Evolutionary conservation across 2,113 vertebrate genomes (phyloP).

Genomic region (Melanerpes aurifrons): DNA sequence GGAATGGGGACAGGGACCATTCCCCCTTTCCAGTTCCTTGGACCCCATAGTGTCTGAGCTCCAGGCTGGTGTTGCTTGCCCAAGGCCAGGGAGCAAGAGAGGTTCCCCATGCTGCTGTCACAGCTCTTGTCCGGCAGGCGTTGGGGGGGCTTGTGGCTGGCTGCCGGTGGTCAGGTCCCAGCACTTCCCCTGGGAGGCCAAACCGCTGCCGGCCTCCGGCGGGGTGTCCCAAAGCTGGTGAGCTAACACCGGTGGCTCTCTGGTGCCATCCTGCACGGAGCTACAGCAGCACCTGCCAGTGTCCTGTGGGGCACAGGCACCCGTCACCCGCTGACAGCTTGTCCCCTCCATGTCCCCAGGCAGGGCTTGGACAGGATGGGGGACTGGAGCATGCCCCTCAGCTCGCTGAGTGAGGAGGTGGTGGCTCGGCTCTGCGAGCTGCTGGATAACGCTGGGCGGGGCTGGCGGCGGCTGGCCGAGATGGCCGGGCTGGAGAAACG

Average conservation of each 20-base stretch:
- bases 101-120: neutral
- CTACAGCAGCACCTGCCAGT: neutral
- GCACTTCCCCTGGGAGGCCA: neutral
- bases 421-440: conserved; percentile 74
- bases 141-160: neutral
- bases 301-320: rapidly evolving
- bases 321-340: neutral
- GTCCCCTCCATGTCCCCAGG: neutral
- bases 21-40: neutral
- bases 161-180: neutral
- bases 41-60: rapidly evolving
- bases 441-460: conserved; percentile 78
- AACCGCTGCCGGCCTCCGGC: neutral
- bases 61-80: neutral
- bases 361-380: conserved; percentile 56
- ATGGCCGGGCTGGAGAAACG: conserved; percentile 71
- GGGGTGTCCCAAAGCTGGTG: rapidly evolving
- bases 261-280: neutral
- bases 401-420: conserved; percentile 56
- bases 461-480: conserved; percentile 83
- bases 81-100: rapidly evolving
- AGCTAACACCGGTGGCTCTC: neutral
- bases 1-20: neutral
- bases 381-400: conserved; percentile 65
- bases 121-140: rapidly evolving